A percentile compares a stretch with the other conserved stretches of the same genome.
phyloP scores from a whole-genome alignment of 2,888 invertebrate species.

The Lepetodrilus schrolli region DNA sequence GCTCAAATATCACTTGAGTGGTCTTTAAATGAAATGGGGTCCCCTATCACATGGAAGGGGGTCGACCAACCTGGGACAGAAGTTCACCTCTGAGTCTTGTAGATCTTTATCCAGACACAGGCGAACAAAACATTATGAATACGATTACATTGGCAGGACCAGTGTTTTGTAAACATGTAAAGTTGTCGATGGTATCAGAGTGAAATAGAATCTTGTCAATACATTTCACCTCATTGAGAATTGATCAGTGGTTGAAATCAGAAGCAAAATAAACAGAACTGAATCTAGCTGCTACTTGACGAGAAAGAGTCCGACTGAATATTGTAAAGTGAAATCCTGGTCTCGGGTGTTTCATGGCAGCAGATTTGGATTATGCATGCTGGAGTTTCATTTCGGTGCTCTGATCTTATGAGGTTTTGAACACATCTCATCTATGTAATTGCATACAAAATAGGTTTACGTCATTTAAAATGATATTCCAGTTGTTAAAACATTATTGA shows the following conservation, averaged over 20 bases:
- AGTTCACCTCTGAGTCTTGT: too few species aligned
- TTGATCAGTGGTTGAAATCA: neutral
- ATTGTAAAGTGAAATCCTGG: neutral
- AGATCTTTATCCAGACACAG: too few species aligned
- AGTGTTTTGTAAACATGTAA: conserved; percentile 15
- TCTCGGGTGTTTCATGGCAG: neutral
- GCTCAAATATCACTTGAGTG: neutral
- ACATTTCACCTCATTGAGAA: neutral
- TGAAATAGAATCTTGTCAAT: conserved; percentile 23
- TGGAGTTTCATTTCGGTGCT: neutral
- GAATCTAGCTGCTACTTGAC: neutral
- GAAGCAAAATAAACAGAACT: neutral
- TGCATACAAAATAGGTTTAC: too few species aligned
- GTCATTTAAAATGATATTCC: too few species aligned
- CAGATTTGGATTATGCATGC: neutral
- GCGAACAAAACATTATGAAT: conserved; percentile 26
- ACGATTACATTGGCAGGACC: neutral
- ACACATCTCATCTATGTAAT: neutral
- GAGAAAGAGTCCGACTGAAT: neutral
- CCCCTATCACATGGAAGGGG: neutral
- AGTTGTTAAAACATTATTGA: too few species aligned
- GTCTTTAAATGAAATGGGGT: neutral
- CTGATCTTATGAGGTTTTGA: neutral
- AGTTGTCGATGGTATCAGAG: conserved; percentile 18
- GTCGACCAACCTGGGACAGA: neutral